Conservation (phyloP, 1,140 invertebrate species). For the Eufriesea mexicana region DNA sequence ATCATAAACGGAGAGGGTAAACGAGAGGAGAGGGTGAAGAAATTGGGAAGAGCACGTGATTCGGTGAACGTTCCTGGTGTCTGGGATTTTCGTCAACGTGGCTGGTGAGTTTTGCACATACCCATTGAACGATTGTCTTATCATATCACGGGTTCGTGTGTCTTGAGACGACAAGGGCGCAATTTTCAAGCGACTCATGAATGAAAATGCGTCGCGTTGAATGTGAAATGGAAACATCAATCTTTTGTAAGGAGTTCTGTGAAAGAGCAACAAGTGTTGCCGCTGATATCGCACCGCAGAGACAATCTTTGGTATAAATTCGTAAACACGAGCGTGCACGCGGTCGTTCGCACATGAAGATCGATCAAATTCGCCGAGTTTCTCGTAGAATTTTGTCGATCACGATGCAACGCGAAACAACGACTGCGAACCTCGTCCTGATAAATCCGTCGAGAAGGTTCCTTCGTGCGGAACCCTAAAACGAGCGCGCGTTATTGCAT, state of each 20-base stretch:
- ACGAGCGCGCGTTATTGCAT: background rate
- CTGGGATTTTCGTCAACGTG: conserved; percentile 53
- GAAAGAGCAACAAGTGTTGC: conserved; percentile 66
- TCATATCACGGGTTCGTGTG: background rate
- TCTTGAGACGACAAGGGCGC: background rate
- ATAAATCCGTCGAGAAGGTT: background rate
- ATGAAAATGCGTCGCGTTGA: conserved; percentile 16
- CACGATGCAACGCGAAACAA: background rate
- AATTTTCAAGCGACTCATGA: conserved; percentile 16
- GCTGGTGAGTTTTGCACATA: conserved; percentile 55
- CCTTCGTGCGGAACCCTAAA: background rate
- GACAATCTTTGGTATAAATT: conserved; percentile 47
- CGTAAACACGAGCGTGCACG: conserved; percentile 31
- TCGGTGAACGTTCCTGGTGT: conserved; percentile 36
- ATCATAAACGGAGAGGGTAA: conserved; percentile 49
- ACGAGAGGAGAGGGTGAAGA: conserved; percentile 38
- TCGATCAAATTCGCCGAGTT: background rate
- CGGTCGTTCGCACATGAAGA: background rate
- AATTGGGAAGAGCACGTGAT: conserved; percentile 18
- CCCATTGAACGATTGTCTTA: conserved; percentile 1
- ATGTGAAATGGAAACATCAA: conserved; percentile 29
- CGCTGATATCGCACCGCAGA: conserved; percentile 43
- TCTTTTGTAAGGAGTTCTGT: conserved; percentile 36
- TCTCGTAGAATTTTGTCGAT: background rate
- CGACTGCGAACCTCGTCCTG: too few species aligned